Conservation (phyloP, 2,113 vertebrate genomes). For the Sprattus sprattus region DNA sequence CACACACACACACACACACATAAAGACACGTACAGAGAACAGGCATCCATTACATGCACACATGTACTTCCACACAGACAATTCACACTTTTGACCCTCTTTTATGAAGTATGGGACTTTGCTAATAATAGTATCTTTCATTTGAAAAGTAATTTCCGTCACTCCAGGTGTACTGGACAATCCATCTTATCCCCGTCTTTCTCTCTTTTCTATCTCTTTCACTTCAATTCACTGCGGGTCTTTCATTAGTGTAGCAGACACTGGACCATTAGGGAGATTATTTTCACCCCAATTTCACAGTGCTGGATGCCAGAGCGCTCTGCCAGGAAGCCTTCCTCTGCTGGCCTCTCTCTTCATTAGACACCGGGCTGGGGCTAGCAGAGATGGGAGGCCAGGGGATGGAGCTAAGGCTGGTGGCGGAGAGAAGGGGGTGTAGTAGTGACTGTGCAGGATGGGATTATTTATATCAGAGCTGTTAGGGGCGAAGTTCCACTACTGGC, state of each 20-base stretch:
- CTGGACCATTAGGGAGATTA: conserved; percentile 73
- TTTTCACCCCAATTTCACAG: conserved; percentile 60
- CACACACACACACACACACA: background rate
- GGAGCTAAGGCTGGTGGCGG: background rate
- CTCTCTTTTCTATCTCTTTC: background rate
- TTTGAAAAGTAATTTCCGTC: conserved; percentile 9
- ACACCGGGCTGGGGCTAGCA: too few relatives aligned
- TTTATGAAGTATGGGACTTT: background rate
- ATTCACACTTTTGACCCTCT: background rate
- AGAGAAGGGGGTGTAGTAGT: background rate
- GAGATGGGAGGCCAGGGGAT: too few relatives aligned
- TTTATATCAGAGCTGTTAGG: background rate
- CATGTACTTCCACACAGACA: background rate
- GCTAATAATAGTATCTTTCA: background rate
- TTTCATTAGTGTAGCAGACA: conserved; percentile 37
- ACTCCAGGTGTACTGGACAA: background rate
- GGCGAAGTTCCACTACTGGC: conserved; percentile 26
- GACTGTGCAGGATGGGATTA: background rate
- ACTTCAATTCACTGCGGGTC: conserved; percentile 24
- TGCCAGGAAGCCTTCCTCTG: conserved; percentile 2
- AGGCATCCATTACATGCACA: background rate
- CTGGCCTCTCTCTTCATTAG: background rate
- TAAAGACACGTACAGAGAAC: background rate
- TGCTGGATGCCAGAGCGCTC: background rate
- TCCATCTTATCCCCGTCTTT: background rate